phyloP scores from a whole-genome alignment of 2,113 vertebrate genomes.

The Piprites chloris region DNA sequence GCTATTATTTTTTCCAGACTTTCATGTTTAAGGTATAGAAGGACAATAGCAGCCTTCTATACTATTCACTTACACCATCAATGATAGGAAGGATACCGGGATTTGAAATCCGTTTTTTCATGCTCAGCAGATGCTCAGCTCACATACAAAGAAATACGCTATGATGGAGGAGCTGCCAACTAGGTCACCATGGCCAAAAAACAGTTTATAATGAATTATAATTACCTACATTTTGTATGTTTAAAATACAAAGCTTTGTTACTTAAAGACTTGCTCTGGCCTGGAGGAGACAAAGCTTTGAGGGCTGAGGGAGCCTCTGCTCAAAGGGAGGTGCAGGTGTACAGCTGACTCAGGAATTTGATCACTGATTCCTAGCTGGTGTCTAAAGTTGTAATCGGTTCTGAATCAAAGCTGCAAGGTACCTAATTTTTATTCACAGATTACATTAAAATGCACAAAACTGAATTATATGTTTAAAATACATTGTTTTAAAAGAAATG shows the following conservation, averaged over 20 bases:
- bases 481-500: not conserved
- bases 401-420: not conserved
- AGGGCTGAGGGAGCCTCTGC: not conserved
- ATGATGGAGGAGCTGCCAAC: not conserved
- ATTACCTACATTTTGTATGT: not conserved
- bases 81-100: not conserved
- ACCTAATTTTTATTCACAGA: too few species aligned
- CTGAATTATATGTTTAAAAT: not conserved
- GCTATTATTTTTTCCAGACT: not conserved
- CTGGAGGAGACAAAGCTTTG: not conserved
- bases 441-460: not conserved
- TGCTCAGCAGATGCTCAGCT: not conserved
- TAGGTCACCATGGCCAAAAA: not conserved
- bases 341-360: not conserved
- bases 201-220: not conserved
- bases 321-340: not conserved
- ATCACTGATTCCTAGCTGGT: not conserved
- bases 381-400: not conserved
- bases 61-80: not conserved
- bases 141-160: not conserved
- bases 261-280: not conserved
- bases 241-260: not conserved
- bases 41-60: not conserved
- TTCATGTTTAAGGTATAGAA: not conserved
- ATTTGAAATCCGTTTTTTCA: not conserved